Evolutionary conservation across 2,888 invertebrate genomes (phyloP), one percentile per base, ranked within the genome.

Genomic region (Zaprionus bogoriensis): DNA sequence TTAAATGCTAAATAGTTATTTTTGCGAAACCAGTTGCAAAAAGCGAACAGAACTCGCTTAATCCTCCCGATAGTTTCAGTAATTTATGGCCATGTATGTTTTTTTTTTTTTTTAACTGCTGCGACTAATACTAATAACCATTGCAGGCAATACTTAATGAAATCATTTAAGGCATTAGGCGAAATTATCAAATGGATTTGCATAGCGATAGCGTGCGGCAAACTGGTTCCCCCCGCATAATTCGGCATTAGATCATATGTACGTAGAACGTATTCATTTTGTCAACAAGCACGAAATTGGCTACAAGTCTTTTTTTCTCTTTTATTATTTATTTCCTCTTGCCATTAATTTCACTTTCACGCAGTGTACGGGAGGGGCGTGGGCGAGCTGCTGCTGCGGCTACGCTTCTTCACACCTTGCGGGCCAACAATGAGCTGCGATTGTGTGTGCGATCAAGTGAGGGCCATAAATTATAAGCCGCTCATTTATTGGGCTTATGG

Each of bases 321-420:
- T 81, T 41, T 47, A 28, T 69, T 60, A 66, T 62, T 73, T 39
- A 70, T 76, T 78, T 80, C 70, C 84, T 74, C 50, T 48, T 78
- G 27, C 58, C 46, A 67, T 73, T 60, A 58, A 61, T 67, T 76
- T 81, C 71, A 81, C 80, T 81, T 84, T 81, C 80, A 61, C 67
- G 47, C 14, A 23, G 28, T n/a, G n/a, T n/a, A 5, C 45, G 41
- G 2, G 53, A 45, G 54, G 41, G 54, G 48, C 38, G 4, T n/a
- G 32, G 14, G 12, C 42, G 32, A 30, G 47, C 28, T 27, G 30
- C 36, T 28, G 50, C 10, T 14, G 36, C 36, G 7, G 17, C 10
- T 9, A 39, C 23, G 22, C 53, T 45, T 65, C 57, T 76, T 81
- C 67, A 65, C 84, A 84, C 78, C 76, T 77, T 47, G 10, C 19